Percentiles rank a stretch among this genome's conserved stretches.
phyloP scores from a whole-genome alignment of 1,140 invertebrate genomes.

The Hesperophylax magnus region DNA sequence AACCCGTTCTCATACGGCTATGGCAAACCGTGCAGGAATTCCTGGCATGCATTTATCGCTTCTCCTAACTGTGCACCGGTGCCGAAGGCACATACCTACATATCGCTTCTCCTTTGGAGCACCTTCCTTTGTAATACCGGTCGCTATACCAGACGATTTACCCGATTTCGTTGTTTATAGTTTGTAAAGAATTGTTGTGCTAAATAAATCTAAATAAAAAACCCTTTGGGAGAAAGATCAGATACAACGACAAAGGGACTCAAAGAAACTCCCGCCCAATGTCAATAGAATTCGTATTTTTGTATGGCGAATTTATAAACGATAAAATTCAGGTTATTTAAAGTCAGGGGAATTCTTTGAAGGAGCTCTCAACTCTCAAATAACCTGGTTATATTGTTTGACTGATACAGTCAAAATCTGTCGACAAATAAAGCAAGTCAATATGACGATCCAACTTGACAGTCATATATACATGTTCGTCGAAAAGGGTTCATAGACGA shows the following conservation, averaged over 20 bases:
- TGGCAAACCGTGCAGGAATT: too few species aligned
- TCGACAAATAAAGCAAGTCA: conserved; percentile 26
- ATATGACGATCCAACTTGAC: conserved; percentile 21
- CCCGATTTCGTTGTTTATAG: too few species aligned
- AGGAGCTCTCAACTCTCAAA: conserved; percentile 18
- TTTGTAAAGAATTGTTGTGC: too few species aligned
- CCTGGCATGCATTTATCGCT: too few species aligned
- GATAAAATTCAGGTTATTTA: background rate
- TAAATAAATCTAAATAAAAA: background rate
- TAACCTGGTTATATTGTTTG: conserved; percentile 27
- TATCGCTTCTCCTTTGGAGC: too few species aligned
- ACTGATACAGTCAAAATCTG: conserved; percentile 21
- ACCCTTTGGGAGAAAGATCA: background rate
- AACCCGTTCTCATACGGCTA: too few species aligned
- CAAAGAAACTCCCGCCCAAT: background rate
- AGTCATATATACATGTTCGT: background rate
- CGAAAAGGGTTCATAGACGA: conserved; percentile 2
- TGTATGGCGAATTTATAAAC: conserved; percentile 7
- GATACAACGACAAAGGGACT: background rate
- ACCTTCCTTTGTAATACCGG: too few species aligned
- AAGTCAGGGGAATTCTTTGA: background rate
- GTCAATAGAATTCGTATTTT: background rate
- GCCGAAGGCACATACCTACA: too few species aligned
- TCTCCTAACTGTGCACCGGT: too few species aligned
- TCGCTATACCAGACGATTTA: too few species aligned